Evolutionary conservation across 2,113 vertebrate species (phyloP), one percentile per base, ranked within the genome.

Genomic region (Tenrec ecaudatus): DNA sequence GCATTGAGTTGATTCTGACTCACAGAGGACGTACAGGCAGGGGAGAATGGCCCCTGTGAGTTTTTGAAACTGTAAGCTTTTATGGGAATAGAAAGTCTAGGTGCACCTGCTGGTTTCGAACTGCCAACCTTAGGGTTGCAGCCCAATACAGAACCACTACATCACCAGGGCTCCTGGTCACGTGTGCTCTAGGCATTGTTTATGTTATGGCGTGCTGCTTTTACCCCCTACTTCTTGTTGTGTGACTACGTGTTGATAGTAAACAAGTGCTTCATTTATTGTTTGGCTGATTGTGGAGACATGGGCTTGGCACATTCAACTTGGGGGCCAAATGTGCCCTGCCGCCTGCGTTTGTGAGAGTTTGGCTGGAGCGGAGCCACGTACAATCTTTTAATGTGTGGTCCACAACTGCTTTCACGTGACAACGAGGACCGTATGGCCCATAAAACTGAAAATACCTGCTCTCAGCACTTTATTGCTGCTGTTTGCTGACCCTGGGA

Each of bases 241-340:
- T 33, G n/a, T 76, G 23, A 47, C n/a, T 78, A 57, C 23, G 0
- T 5, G 16, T 33, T 40, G 62, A 92, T 83, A 85, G 77, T 33
- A 69, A 11, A 68, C 75, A 57, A 85, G 43, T 78, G 25, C 31
- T 94, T 76, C 68, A 93, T 79, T 91, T 82, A 85, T 36, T 64
- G 31, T 83, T 94, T 71, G 31, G 8, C 20, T 82, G 71, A 66
- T 79, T 85, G 83, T 93, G 71, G 75, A 71, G 86, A 95, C 88
- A 73, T 79, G 69, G 40, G 76, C 76, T n/a, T 88, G 64, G 86
- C 60, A 79, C 43, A 47, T 38, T 25, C 40, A 69, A 69, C 47
- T 36, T 66, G 40, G 27, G 58, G 91, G 68, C 69, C 57, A 53
- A 73, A 19, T 64, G 83, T 20, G 4, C 57, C 64, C 38, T 40